Conservation (phyloP, 1,140 invertebrate species). For the Pomacea maculata region DNA sequence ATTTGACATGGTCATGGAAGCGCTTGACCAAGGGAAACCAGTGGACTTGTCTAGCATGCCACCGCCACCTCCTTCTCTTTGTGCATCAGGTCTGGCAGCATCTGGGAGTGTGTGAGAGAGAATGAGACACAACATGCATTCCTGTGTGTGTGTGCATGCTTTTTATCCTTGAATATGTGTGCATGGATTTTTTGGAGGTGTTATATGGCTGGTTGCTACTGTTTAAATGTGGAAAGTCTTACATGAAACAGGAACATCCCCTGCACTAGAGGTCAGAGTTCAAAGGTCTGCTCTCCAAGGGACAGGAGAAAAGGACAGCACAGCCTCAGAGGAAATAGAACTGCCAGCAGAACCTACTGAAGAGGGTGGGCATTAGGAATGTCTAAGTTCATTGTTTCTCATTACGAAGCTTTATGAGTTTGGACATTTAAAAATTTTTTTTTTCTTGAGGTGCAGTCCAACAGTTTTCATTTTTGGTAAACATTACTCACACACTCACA, state of each 20-base stretch:
- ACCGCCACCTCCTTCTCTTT: conserved; percentile 70
- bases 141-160: background rate
- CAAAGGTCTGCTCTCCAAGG: conserved; percentile 36
- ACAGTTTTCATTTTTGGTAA: too few species aligned
- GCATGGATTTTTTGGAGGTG: background rate
- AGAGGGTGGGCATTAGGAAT: conserved; percentile 32
- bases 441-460: too few species aligned
- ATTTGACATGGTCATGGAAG: conserved; percentile 85
- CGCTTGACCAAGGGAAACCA: conserved; percentile 77
- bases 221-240: too few species aligned
- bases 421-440: too few species aligned
- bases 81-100: too few species aligned
- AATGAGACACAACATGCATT: too few species aligned
- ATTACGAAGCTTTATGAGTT: too few species aligned
- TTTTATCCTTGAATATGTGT: conserved; percentile 20
- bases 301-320: conserved; percentile 29
- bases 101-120: too few species aligned
- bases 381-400: too few species aligned
- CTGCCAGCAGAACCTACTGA: conserved; percentile 36
- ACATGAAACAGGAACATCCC: background rate
- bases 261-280: conserved; percentile 23
- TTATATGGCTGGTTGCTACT: too few species aligned
- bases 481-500: too few species aligned
- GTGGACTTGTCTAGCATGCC: conserved; percentile 89
- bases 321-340: conserved; percentile 16